Evolutionary conservation across 2,888 invertebrate genomes (phyloP).

Genomic region (Acanthosepion esculentum): DNA sequence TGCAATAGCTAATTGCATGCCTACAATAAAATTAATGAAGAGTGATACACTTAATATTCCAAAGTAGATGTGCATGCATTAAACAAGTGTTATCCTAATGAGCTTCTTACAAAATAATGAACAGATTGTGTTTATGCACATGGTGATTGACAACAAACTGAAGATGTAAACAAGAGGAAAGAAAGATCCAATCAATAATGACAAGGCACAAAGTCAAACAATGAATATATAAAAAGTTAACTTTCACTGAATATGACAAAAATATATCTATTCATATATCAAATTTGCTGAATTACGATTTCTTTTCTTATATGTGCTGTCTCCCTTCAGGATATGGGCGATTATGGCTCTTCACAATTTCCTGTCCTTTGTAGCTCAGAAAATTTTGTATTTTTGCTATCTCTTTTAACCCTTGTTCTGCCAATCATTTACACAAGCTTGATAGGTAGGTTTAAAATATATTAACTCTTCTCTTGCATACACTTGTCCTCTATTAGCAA

Average conservation of each 20-base stretch:
- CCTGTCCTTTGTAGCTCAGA: too few species aligned
- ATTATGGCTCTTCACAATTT: too few species aligned
- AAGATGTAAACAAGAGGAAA: neutral
- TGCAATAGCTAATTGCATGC: too few species aligned
- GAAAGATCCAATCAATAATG: neutral
- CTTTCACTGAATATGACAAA: neutral
- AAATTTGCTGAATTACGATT: neutral
- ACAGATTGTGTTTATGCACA: neutral
- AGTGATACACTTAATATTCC: neutral
- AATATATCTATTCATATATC: neutral
- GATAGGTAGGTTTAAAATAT: neutral
- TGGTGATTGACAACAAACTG: neutral
- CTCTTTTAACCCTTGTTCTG: too few species aligned
- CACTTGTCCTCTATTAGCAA: neutral
- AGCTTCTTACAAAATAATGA: neutral
- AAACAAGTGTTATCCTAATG: neutral
- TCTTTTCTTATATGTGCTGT: too few species aligned
- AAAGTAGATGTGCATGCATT: neutral
- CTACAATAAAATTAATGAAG: too few species aligned
- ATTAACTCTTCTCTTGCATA: neutral
- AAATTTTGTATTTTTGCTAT: too few species aligned
- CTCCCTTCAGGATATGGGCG: too few species aligned
- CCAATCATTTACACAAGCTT: too few species aligned
- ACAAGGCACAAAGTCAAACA: neutral
- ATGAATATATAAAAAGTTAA: neutral